Conservation (phyloP, 2,797 vertebrate species). For the Hipposideros larvatus region DNA sequence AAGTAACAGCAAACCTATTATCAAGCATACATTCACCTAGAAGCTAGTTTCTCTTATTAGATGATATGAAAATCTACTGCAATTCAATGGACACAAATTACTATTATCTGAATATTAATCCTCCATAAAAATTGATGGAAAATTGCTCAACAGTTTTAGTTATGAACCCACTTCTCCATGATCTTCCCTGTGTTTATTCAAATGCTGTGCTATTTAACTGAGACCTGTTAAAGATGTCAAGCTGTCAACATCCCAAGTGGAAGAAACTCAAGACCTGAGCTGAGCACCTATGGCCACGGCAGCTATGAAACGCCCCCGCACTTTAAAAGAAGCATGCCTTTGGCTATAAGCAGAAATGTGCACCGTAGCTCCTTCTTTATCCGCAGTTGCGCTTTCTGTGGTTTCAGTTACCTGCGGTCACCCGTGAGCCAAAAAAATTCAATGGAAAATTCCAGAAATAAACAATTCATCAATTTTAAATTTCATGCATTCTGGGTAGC, state of each 20-base stretch:
- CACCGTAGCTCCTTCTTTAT: neutral
- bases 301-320: constrained; percentile 11
- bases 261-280: constrained; percentile 40
- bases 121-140: constrained; percentile 19
- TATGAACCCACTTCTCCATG: neutral
- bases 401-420: neutral
- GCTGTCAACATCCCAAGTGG: constrained; percentile 53
- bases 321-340: constrained; percentile 34
- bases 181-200: constrained; percentile 19
- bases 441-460: neutral
- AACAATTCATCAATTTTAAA: neutral
- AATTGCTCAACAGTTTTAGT: neutral
- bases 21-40: neutral
- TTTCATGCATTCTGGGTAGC: neutral
- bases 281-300: constrained; percentile 2
- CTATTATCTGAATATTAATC: neutral
- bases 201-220: constrained; percentile 67
- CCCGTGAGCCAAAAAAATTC: neutral
- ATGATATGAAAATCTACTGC: neutral
- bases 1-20: constrained; percentile 20
- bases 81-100: constrained; percentile 15
- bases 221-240: constrained; percentile 69
- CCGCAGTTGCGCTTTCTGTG: neutral
- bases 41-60: constrained; percentile 3
- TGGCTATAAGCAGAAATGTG: constrained; percentile 47